These are phyloP conservation scores for Pleuronectes platessa DNA, from an alignment of 2,113 vertebrate genomes.

Conservation along the genomic window DNA sequence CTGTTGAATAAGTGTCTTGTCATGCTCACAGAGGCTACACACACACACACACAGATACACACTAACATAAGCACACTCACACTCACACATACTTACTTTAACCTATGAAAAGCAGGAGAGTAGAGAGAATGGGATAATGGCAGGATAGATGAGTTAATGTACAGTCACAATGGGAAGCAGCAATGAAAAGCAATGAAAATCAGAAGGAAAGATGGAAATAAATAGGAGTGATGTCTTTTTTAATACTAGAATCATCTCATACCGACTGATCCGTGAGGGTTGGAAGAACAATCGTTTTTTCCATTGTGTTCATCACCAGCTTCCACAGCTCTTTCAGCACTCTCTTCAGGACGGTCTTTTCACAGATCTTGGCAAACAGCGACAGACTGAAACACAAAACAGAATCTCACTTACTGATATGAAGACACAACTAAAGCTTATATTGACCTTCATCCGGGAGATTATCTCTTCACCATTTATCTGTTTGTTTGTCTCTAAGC, in stretches of 20 bases:
- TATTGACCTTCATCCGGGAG: background rate
- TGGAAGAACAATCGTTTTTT: slow-evolving; percentile 95
- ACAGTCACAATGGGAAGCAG: slow-evolving; percentile 10
- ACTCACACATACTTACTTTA: slow-evolving; percentile 72
- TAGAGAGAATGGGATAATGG: slow-evolving; percentile 53
- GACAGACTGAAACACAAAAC: slow-evolving; percentile 85
- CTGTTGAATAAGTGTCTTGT: slow-evolving; percentile 35
- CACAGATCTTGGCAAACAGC: slow-evolving; percentile 97
- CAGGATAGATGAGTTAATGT: slow-evolving; percentile 53
- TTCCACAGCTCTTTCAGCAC: slow-evolving; percentile 98
- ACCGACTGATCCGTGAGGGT: slow-evolving; percentile 96
- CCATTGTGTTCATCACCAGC: slow-evolving; percentile 99
- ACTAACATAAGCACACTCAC: slow-evolving; percentile 26
- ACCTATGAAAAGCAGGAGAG: slow-evolving; percentile 62
- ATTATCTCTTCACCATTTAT: background rate
- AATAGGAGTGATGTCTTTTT: background rate
- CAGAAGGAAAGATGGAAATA: slow-evolving; percentile 12
- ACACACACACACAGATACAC: slow-evolving; percentile 32
- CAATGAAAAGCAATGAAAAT: slow-evolving; percentile 29
- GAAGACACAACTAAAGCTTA: background rate
- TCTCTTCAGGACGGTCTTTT: slow-evolving; percentile 97
- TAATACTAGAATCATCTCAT: slow-evolving; percentile 44
- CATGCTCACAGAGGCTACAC: slow-evolving; percentile 58
- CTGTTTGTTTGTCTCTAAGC: no score
- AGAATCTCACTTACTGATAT: slow-evolving; percentile 44